These are phyloP conservation scores for Tricholaema leucomelas DNA, from an alignment of 2,113 vertebrate genomes.

Conservation along the genomic window DNA sequence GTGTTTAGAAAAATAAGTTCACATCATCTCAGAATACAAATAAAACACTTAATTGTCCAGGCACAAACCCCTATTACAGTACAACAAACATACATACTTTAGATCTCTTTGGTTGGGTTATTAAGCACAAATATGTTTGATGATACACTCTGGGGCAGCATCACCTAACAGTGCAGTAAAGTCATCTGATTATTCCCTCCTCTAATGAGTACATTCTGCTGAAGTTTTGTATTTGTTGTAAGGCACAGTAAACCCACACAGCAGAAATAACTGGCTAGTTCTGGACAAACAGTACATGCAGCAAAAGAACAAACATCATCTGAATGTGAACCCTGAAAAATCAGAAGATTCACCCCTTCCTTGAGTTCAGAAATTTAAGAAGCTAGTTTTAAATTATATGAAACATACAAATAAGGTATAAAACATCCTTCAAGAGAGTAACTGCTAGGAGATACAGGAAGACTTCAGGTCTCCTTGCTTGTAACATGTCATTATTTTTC, in stretches of 20 bases:
- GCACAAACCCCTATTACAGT: constrained; percentile 86
- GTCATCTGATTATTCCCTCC: constrained; percentile 69
- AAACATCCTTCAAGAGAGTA: constrained; percentile 68
- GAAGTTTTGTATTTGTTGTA: constrained; percentile 72
- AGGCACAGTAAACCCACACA: constrained; percentile 81
- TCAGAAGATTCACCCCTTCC: constrained; percentile 69
- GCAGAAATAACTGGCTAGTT: constrained; percentile 70
- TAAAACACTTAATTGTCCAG: constrained; percentile 88
- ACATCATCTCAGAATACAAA: constrained; percentile 99
- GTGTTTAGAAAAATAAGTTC: constrained; percentile 99
- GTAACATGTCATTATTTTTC: constrained; percentile 27
- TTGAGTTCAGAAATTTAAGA: constrained; percentile 68
- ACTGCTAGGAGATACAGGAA: constrained; percentile 66
- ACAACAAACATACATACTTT: constrained; percentile 83
- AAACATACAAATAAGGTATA: constrained; percentile 68
- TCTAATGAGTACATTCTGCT: constrained; percentile 70
- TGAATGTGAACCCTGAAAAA: constrained; percentile 71
- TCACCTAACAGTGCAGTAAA: constrained; percentile 81
- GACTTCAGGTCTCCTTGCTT: constrained; percentile 51
- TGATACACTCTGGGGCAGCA: constrained; percentile 75
- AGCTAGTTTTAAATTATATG: constrained; percentile 71
- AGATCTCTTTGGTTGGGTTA: constrained; percentile 91
- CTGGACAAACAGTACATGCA: constrained; percentile 79
- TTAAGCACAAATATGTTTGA: constrained; percentile 83
- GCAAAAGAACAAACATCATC: constrained; percentile 69